Evolutionary conservation across 2,113 vertebrate species (phyloP).

Genomic region (Peromyscus californicus): DNA sequence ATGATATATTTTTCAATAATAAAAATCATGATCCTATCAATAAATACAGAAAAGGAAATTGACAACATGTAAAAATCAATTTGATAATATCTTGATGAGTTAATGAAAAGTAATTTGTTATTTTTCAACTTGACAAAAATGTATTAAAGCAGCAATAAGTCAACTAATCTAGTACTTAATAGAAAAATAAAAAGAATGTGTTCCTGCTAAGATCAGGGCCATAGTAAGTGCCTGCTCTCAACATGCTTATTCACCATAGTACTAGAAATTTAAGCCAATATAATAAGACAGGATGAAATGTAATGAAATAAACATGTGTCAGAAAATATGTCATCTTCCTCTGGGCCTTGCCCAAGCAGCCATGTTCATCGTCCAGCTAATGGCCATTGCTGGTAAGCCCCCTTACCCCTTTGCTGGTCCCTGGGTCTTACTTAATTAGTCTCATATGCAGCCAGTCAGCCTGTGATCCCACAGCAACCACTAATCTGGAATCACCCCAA

Average conservation of each 20-base stretch:
- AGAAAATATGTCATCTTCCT: not conserved
- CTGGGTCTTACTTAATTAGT: not conserved
- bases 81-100: not conserved
- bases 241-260: not conserved
- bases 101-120: not conserved
- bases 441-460: not conserved
- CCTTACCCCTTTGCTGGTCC: too few relatives aligned
- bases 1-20: not conserved
- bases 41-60: not conserved
- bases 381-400: not conserved
- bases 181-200: not conserved
- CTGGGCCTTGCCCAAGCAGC: not conserved
- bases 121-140: not conserved
- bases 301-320: not conserved
- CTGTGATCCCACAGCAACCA: too few relatives aligned
- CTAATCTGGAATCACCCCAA: not conserved
- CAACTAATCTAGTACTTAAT: not conserved
- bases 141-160: too few relatives aligned
- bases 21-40: not conserved
- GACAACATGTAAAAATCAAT: not conserved
- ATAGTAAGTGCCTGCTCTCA: too few relatives aligned
- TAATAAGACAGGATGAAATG: not conserved
- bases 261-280: not conserved
- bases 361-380: too few relatives aligned
- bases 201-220: not conserved